Percentiles rank a stretch among this genome's conserved stretches.
Evolutionary conservation across 2,888 invertebrate species (phyloP).

Genomic region (Chaetogeoica ovagalla): DNA sequence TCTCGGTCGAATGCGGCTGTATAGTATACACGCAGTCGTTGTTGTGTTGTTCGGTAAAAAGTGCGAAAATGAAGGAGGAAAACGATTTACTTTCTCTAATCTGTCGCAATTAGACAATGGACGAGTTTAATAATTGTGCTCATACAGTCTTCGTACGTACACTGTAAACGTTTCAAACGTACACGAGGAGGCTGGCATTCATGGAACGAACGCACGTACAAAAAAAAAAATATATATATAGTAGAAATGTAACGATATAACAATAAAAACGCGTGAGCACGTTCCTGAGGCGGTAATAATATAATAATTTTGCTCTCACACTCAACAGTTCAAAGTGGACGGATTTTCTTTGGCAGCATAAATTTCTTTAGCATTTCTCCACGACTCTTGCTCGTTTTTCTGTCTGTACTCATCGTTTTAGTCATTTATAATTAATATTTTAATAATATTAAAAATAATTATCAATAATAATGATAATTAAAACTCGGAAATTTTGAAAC

Average conservation of each 20-base stretch:
- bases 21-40: too few relatives aligned
- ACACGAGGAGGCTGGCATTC: conserved; percentile 4
- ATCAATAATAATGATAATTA: too few relatives aligned
- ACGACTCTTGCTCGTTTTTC: too few relatives aligned
- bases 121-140: conserved; percentile 35
- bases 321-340: too few relatives aligned
- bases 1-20: too few relatives aligned
- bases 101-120: conserved; percentile 16
- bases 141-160: neutral
- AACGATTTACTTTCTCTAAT: conserved; percentile 44
- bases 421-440: too few relatives aligned
- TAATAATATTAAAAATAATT: too few relatives aligned
- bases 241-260: neutral
- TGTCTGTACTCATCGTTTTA: too few relatives aligned
- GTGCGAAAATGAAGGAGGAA: conserved; percentile 34
- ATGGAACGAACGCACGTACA: conserved; percentile 25
- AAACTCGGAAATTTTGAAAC: too few relatives aligned
- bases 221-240: conserved; percentile 28
- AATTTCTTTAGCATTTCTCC: too few relatives aligned
- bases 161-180: neutral
- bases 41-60: too few relatives aligned
- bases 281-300: neutral
- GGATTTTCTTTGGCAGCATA: too few relatives aligned
- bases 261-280: conserved; percentile 29
- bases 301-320: neutral